Conservation (phyloP, 1,140 invertebrate genomes). For the Formica exsecta region DNA sequence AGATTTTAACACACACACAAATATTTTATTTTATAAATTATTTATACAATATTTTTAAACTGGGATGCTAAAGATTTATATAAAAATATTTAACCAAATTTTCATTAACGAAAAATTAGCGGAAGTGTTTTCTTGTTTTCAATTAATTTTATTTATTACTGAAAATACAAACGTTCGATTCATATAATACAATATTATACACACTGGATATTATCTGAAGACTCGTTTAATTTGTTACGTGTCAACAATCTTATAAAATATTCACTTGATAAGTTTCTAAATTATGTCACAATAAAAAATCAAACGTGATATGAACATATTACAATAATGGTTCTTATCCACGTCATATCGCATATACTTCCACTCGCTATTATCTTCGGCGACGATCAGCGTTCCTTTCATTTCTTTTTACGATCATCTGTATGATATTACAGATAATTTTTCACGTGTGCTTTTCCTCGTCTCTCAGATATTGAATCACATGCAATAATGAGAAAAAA, state of each 20-base stretch:
- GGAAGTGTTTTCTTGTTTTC: too few relatives aligned
- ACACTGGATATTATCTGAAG: not conserved
- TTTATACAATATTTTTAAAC: too few relatives aligned
- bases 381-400: not conserved
- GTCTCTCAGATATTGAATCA: not conserved
- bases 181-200: too few relatives aligned
- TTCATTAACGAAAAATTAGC: too few relatives aligned
- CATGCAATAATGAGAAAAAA: not conserved
- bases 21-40: too few relatives aligned
- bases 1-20: too few relatives aligned
- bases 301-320: not conserved
- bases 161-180: too few relatives aligned
- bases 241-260: not conserved
- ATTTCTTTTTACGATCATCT: constrained; percentile 7
- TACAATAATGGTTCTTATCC: not conserved
- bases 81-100: too few relatives aligned
- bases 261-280: not conserved
- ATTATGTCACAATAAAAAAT: not conserved
- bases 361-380: not conserved
- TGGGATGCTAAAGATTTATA: too few relatives aligned
- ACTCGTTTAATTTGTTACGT: not conserved
- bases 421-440: too few relatives aligned
- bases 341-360: not conserved
- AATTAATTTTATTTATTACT: too few relatives aligned
- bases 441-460: not conserved